Base-by-base conservation (phyloP, 1,140 invertebrate species). In the Bactericera cockerelli region DNA sequence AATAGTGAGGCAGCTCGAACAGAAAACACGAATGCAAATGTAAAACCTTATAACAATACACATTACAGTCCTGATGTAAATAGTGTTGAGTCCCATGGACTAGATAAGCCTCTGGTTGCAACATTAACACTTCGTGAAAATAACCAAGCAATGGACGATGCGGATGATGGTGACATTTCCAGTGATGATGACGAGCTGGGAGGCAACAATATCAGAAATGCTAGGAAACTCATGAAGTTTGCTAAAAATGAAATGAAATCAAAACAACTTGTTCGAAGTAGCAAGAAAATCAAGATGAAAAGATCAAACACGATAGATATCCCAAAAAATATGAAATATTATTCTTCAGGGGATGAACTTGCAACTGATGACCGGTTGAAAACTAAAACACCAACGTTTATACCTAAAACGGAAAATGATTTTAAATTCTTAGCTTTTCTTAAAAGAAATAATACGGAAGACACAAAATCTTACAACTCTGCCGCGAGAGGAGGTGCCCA, bases 291-390 rank as follows among this genome's bases (percentile, higher is more conserved):
- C 2, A 80, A 83, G 63, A 87, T 89, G 77, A 90, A 89, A 72
- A 75, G 88, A 22, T 87, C 87, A 0, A 91, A 91, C 60, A 91
- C 87, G 1, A 88, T 91, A 61, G 87, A 91, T 66, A 88, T 90
- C 67, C 86, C 86, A 1, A 86, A 85, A 67, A 81, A 80, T 0
- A 67, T 76, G 11, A 75, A 75, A 38, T 77, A 72, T 63, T 79
- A 64, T 21, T 66, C 64, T n/a, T 65, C 65, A 19, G 66, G 63
- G 10, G 65, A 66, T 38, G 67, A 69, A 24, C 65, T 64, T 31
- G 65, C 64, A 14, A 58, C 6, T 49, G 39, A 8, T 64, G 64
- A n/a, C 61, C 63, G 33, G 60, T 54, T 25, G 63, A 63, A 33
- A 59, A 26, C 14, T 33, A 26, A 56, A 60, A 28, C 26, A 28